These are phyloP conservation scores for Idaea dimidiata DNA, from an alignment of 2,888 invertebrate species.

Conservation along the genomic window DNA sequence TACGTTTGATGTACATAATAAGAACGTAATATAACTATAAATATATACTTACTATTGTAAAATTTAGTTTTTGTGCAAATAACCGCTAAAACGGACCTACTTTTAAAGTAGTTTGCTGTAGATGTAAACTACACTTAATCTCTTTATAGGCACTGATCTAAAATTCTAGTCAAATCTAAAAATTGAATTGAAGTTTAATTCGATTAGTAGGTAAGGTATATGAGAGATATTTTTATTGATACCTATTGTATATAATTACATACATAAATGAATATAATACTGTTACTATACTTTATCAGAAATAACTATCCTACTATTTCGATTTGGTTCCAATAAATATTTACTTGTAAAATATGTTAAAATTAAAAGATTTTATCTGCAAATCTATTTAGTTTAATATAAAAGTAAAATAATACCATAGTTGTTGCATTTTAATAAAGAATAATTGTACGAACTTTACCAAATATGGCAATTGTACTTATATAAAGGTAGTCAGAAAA, in stretches of 20 bases:
- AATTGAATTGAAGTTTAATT: conserved; percentile 55
- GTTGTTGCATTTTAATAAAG: conserved; percentile 18
- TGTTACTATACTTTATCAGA: not conserved
- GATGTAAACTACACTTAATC: conserved; percentile 36
- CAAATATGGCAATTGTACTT: not conserved
- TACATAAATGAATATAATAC: not conserved
- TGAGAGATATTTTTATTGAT: conserved; percentile 41
- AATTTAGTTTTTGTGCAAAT: not conserved
- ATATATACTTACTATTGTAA: not conserved
- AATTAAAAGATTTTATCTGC: conserved; percentile 75
- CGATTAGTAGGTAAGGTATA: conserved; percentile 42
- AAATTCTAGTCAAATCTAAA: conserved; percentile 74
- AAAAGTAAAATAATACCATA: conserved; percentile 8
- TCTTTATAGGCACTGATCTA: conserved; percentile 55
- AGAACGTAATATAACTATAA: not conserved
- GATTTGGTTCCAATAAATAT: conserved; percentile 13
- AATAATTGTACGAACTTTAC: conserved; percentile 13
- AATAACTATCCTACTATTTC: not conserved
- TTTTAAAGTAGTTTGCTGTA: conserved; percentile 11
- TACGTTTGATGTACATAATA: not conserved
- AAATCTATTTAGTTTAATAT: conserved; percentile 60
- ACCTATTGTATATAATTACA: conserved; percentile 6
- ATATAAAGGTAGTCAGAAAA: not conserved
- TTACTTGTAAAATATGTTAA: conserved; percentile 58
- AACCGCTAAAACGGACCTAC: conserved; percentile 19